phyloP scores from a whole-genome alignment of 2,113 vertebrate genomes.

The Corythoichthys haematopterus region DNA sequence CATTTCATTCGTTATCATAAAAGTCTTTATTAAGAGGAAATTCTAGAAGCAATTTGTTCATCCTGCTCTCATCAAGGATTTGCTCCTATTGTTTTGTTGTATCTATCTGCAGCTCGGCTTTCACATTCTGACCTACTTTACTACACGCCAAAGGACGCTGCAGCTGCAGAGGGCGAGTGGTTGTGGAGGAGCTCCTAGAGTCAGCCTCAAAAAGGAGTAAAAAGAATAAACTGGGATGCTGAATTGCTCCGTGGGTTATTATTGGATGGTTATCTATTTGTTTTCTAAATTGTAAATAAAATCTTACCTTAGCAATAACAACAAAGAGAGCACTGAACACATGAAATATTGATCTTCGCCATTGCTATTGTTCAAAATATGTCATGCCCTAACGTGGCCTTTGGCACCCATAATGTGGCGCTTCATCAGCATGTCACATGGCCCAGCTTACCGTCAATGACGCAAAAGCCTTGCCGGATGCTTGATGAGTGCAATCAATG shows the following conservation, averaged over 20 bases:
- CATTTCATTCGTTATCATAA: not conserved
- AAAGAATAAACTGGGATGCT: not conserved
- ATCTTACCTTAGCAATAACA: not conserved
- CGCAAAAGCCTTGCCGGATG: not conserved
- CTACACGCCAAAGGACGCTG: slow-evolving; percentile 31
- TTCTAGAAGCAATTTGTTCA: slow-evolving; percentile 5
- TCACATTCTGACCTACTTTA: slow-evolving; percentile 54
- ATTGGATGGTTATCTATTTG: not conserved
- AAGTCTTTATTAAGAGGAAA: not conserved
- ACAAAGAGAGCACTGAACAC: not conserved
- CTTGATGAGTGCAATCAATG: slow-evolving; percentile 4
- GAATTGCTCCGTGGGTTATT: not conserved
- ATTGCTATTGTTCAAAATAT: not conserved
- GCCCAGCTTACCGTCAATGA: not conserved
- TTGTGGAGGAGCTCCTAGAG: slow-evolving; percentile 29
- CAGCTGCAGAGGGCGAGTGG: slow-evolving; percentile 22
- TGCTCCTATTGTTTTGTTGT: slow-evolving; percentile 32
- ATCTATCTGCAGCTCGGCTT: slow-evolving; percentile 40
- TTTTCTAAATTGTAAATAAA: not conserved
- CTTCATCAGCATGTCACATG: not conserved
- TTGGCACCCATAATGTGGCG: not conserved
- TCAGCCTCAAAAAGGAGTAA: not conserved
- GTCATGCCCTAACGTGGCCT: not conserved
- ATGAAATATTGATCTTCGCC: not conserved
- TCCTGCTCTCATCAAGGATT: not conserved